Evolutionary conservation across 2,797 vertebrate genomes (phyloP).

Genomic region (Ambastaia sidthimunki): DNA sequence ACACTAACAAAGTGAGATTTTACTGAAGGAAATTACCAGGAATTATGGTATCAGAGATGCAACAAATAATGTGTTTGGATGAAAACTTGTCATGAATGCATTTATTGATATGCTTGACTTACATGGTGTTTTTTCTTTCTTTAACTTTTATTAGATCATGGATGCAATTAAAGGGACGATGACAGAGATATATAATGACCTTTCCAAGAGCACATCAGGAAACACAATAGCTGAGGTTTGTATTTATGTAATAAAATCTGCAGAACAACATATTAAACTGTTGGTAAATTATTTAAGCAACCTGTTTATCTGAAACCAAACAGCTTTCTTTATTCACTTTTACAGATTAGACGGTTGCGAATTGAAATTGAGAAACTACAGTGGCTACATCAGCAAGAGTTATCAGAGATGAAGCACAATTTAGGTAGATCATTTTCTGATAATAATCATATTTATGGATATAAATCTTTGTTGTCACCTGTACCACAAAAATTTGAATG

Average conservation of each 20-base stretch:
- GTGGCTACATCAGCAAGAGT: conserved; percentile 96
- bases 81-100: neutral
- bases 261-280: neutral
- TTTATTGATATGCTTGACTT: neutral
- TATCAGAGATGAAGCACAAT: conserved; percentile 99
- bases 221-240: conserved; percentile 94
- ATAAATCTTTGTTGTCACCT: neutral
- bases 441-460: neutral
- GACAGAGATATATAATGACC: conserved; percentile 97
- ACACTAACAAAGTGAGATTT: conserved; percentile 94
- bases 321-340: neutral
- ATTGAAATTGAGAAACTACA: conserved; percentile 98
- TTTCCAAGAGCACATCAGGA: conserved; percentile 94
- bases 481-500: neutral
- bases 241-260: conserved; percentile 32
- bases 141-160: conserved; percentile 85
- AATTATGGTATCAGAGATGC: neutral
- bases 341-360: conserved; percentile 91
- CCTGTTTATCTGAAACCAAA: neutral
- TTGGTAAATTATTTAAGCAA: conserved; percentile 9
- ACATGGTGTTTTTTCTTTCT: neutral
- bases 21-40: neutral
- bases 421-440: conserved; percentile 77
- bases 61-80: neutral
- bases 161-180: conserved; percentile 98